These are phyloP conservation scores for Craniophora ligustri DNA, from an alignment of 2,888 invertebrate species.

Conservation along the genomic window DNA sequence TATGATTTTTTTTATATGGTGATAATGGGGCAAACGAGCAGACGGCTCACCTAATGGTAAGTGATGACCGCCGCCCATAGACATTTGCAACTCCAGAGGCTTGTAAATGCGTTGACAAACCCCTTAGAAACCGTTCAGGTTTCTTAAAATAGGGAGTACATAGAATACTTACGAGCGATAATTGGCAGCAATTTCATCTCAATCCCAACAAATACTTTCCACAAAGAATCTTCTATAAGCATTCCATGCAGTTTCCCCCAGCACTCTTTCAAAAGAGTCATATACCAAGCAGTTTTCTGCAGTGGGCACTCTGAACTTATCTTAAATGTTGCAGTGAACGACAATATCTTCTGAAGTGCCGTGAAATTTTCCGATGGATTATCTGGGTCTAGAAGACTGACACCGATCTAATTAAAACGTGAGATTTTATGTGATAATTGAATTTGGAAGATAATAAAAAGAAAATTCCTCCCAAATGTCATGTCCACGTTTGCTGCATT, in stretches of 20 bases:
- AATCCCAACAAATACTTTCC: conserved; percentile 79
- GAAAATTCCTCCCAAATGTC: no score
- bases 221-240: conserved; percentile 68
- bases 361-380: conserved; percentile 74
- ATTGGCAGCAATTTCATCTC: conserved; percentile 82
- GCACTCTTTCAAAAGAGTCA: conserved; percentile 64
- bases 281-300: conserved; percentile 75
- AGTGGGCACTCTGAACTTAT: conserved; percentile 68
- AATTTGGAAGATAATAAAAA: background rate
- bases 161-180: conserved; percentile 70
- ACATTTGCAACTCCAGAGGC: no score
- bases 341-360: conserved; percentile 69
- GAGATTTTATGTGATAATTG: background rate
- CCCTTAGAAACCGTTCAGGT: no score
- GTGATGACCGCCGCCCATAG: no score
- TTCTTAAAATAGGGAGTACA: no score
- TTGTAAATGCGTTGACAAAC: no score
- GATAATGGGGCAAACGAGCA: no score
- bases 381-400: conserved; percentile 79
- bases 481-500: no score
- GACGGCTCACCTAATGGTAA: no score
- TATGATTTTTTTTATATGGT: no score
- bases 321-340: conserved; percentile 63
- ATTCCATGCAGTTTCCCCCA: conserved; percentile 50
- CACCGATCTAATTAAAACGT: conserved; percentile 70